phyloP scores from a whole-genome alignment of 2,888 invertebrate species.

The Ormyrus thymus region DNA sequence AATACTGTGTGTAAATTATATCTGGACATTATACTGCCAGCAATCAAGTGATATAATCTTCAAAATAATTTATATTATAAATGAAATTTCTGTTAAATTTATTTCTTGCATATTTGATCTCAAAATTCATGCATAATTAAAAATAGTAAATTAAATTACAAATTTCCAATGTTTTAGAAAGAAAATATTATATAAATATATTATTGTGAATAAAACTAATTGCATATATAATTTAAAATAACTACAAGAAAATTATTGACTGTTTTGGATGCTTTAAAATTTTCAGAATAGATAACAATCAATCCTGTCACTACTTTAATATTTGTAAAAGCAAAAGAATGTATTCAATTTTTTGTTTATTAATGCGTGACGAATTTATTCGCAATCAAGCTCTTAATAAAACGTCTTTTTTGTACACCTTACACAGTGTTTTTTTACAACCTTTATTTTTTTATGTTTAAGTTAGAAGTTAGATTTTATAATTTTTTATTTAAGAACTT shows the following conservation, averaged over 20 bases:
- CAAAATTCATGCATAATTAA: slow-evolving; percentile 41
- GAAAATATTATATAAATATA: slow-evolving; percentile 35
- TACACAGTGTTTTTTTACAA: slow-evolving; percentile 5
- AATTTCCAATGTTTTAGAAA: slow-evolving; percentile 15
- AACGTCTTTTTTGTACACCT: slow-evolving; percentile 61
- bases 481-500: slow-evolving; percentile 80
- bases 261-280: slow-evolving; percentile 33
- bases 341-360: slow-evolving; percentile 52
- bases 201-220: slow-evolving; percentile 29
- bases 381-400: slow-evolving; percentile 55
- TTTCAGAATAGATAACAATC: slow-evolving; percentile 36
- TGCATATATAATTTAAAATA: slow-evolving; percentile 33
- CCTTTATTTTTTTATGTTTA: slow-evolving; percentile 13
- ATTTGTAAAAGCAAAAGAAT: slow-evolving; percentile 45
- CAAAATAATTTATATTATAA: slow-evolving; percentile 32
- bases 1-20: slow-evolving; percentile 48
- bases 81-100: slow-evolving; percentile 9
- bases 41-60: slow-evolving; percentile 51
- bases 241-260: slow-evolving; percentile 20
- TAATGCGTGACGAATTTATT: slow-evolving; percentile 56
- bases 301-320: slow-evolving; percentile 41
- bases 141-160: slow-evolving; percentile 24
- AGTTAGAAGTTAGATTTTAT: slow-evolving; percentile 15
- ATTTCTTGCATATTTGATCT: slow-evolving; percentile 35
- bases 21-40: slow-evolving; percentile 60